These are phyloP conservation scores for Coronaproctus castanopsis DNA, from an alignment of 2,888 invertebrate species.

Conservation along the genomic window DNA sequence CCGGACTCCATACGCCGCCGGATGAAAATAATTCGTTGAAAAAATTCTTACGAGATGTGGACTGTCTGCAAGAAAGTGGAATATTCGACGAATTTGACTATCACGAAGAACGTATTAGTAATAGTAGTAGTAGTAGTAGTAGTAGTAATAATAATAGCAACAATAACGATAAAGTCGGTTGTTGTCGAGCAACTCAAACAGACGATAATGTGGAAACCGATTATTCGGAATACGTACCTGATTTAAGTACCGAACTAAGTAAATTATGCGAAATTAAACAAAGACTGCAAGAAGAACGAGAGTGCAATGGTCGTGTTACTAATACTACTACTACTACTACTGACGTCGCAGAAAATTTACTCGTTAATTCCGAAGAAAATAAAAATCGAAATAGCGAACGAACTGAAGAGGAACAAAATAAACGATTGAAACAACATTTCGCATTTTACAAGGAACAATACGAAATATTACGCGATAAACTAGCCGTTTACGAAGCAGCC, in stretches of 20 bases:
- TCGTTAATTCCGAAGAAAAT: background rate
- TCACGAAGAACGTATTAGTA: conserved; percentile 4
- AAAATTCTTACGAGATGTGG: conserved; percentile 28
- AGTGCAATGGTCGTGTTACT: too few relatives aligned
- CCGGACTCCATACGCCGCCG: conserved; percentile 23
- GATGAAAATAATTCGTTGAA: conserved; percentile 28
- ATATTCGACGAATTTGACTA: conserved; percentile 33
- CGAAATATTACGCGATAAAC: conserved; percentile 40
- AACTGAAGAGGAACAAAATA: conserved; percentile 6
- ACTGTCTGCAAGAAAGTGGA: conserved; percentile 48
- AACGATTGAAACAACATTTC: too few relatives aligned
- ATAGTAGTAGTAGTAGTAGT: too few relatives aligned
- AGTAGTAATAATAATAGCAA: background rate
- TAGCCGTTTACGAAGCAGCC: conserved; percentile 42
- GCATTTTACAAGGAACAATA: conserved; percentile 45
- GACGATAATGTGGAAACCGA: conserved; percentile 6
- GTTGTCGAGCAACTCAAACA: conserved; percentile 13
- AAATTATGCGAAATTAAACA: conserved; percentile 41
- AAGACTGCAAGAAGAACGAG: conserved; percentile 38
- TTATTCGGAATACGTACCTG: conserved; percentile 20
- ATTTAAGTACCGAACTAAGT: conserved; percentile 39
- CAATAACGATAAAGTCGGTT: conserved; percentile 1
- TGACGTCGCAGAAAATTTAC: background rate
- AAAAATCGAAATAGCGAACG: background rate
- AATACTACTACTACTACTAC: background rate